These are phyloP conservation scores for Penaeus indicus DNA, from an alignment of 1,140 invertebrate genomes.

Conservation along the genomic window DNA sequence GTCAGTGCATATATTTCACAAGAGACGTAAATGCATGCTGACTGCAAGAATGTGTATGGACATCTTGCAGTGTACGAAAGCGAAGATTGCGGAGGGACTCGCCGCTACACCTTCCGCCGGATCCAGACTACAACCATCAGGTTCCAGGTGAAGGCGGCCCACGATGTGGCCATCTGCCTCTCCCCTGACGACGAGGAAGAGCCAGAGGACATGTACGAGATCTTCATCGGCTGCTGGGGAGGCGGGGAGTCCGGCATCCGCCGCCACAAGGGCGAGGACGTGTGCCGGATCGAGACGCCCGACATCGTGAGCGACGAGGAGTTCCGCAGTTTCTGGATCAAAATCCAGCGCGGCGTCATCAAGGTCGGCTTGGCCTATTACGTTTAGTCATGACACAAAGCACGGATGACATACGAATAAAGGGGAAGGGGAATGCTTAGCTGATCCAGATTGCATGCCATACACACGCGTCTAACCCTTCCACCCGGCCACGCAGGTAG, in stretches of 20 bases:
- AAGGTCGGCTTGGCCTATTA: slow-evolving; percentile 40
- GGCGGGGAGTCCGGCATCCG: slow-evolving; percentile 61
- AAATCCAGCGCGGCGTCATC: slow-evolving; percentile 56
- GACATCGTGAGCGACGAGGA: slow-evolving; percentile 63
- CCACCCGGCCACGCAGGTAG: slow-evolving; percentile 39
- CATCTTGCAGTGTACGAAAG: slow-evolving; percentile 49
- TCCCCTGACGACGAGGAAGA: slow-evolving; percentile 57
- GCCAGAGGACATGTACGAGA: slow-evolving; percentile 64
- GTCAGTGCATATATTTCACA: no score
- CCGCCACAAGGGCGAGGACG: slow-evolving; percentile 55
- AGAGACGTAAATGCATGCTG: no score
- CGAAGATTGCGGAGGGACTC: slow-evolving; percentile 49
- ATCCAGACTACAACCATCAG: slow-evolving; percentile 61
- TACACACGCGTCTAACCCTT: no score
- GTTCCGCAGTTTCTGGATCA: slow-evolving; percentile 62
- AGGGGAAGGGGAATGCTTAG: no score
- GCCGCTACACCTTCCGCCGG: slow-evolving; percentile 59
- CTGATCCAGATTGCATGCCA: no score
- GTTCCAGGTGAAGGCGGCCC: slow-evolving; percentile 61
- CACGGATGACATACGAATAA: no score
- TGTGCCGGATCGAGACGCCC: slow-evolving; percentile 58
- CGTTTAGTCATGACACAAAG: no score
- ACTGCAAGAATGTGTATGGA: no score
- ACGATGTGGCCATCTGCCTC: slow-evolving; percentile 65
- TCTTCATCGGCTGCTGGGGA: slow-evolving; percentile 66